Conservation (phyloP, 2,113 vertebrate species). For the Xenopus tropicalis region UCB_Xtro_10.0 CM004444.2:49149501-49150000, state of each 20-base stretch:
- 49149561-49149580: no score
- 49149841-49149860: slow-evolving; percentile 4
- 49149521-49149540: no score
- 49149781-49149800: slow-evolving; percentile 2
- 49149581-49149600: not conserved
- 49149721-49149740: slow-evolving; percentile 5
- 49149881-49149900: not conserved
- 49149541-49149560: no score
- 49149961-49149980: no score
- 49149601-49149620: not conserved
- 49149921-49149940: not conserved
- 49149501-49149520: no score
- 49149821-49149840: slow-evolving; percentile 19
- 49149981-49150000: no score
- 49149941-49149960: not conserved
- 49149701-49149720: slow-evolving; percentile 6
- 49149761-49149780: not conserved
- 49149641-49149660: slow-evolving; percentile 11
- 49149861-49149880: not conserved
- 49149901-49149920: not conserved
- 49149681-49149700: not conserved
- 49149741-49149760: not conserved
- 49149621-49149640: not conserved
- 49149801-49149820: slow-evolving; percentile 13
- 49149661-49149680: not conserved